Conservation (phyloP, 1,140 invertebrate genomes). For the honey bee (Apis mellifera) region Amel_HAv3.1 CM009936.2:10709501-10710000, state of each 20-base stretch:
- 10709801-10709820: not conserved
- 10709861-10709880: conserved; percentile 17
- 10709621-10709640: not conserved
- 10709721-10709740: not conserved
- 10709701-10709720: not conserved
- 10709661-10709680: not conserved
- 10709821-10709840: not conserved
- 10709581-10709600: not conserved
- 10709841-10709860: conserved; percentile 12
- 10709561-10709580: too few species aligned
- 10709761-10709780: not conserved
- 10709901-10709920: not conserved
- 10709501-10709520: too few species aligned
- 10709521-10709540: too few species aligned
- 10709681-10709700: too few species aligned
- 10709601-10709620: not conserved
- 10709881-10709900: conserved; percentile 19
- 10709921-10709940: conserved; percentile 9
- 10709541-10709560: too few species aligned
- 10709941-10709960: not conserved
- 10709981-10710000: not conserved
- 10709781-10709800: not conserved
- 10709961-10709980: not conserved
- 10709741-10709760: not conserved
- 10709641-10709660: not conserved